These are phyloP conservation scores for Pempheris klunzingeri DNA, from an alignment of 2,797 vertebrate genomes.

Conservation along the genomic window DNA sequence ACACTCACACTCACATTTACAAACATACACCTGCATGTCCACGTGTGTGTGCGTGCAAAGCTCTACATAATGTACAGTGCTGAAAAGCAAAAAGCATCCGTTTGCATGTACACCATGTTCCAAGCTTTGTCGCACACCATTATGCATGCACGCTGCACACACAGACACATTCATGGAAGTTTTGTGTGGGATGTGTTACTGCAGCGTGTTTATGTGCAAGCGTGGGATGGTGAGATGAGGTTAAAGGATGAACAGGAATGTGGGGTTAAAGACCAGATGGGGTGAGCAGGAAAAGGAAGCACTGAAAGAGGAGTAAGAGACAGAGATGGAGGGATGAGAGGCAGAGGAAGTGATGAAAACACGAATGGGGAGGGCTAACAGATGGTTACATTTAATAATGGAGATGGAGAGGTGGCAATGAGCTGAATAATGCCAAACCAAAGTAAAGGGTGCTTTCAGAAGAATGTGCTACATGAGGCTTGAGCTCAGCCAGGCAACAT, in stretches of 20 bases:
- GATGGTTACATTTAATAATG: slow-evolving; percentile 72
- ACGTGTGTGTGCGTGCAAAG: slow-evolving; percentile 14
- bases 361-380: slow-evolving; percentile 43
- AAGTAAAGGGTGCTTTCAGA: slow-evolving; percentile 50
- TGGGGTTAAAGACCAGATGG: slow-evolving; percentile 80
- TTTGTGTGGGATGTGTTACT: slow-evolving; percentile 74
- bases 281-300: slow-evolving; percentile 72
- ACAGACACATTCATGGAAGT: slow-evolving; percentile 52
- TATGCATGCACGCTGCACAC: slow-evolving; percentile 30
- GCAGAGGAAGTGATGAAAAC: slow-evolving; percentile 44
- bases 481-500: slow-evolving; percentile 26
- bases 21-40: slow-evolving; percentile 27
- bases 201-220: slow-evolving; percentile 47
- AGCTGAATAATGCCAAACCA: slow-evolving; percentile 56
- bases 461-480: slow-evolving; percentile 41
- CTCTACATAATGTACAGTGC: slow-evolving; percentile 15
- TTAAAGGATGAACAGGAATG: slow-evolving; percentile 65
- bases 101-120: slow-evolving; percentile 38
- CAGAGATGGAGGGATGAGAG: slow-evolving; percentile 44
- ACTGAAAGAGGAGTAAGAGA: slow-evolving; percentile 53
- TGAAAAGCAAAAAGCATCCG: slow-evolving; percentile 25
- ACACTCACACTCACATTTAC: not conserved
- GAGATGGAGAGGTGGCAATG: slow-evolving; percentile 57
- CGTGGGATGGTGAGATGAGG: slow-evolving; percentile 73
- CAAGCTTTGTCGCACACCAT: slow-evolving; percentile 23